Conservation (phyloP, 2,113 vertebrate genomes). For the Dromas ardeola region DNA sequence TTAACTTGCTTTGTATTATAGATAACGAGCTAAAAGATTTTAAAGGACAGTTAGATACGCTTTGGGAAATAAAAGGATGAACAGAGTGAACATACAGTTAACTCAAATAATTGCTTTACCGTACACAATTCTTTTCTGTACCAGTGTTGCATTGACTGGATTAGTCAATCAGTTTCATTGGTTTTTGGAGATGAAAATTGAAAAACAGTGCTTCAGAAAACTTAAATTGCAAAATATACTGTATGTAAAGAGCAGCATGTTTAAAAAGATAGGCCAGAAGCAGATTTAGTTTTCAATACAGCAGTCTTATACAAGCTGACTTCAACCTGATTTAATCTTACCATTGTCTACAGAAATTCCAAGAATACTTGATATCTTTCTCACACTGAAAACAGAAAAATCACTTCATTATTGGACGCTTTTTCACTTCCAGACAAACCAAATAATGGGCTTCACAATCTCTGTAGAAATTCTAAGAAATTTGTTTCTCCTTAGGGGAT, state of each 20-base stretch:
- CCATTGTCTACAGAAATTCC: constrained; percentile 99
- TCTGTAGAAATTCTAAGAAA: constrained; percentile 33
- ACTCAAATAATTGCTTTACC: neutral
- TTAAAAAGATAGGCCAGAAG: constrained; percentile 72
- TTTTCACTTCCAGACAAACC: constrained; percentile 72
- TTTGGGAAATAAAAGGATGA: constrained; percentile 9
- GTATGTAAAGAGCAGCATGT: constrained; percentile 71
- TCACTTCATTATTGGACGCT: constrained; percentile 86
- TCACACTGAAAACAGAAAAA: constrained; percentile 99
- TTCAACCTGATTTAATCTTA: constrained; percentile 89
- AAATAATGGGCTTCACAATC: constrained; percentile 68
- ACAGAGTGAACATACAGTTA: constrained; percentile 9
- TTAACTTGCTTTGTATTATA: neutral
- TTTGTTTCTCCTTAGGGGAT: constrained; percentile 8
- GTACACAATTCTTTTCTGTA: constrained; percentile 15
- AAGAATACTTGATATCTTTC: constrained; percentile 99
- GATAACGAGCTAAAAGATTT: constrained; percentile 33
- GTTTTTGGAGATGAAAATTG: constrained; percentile 4
- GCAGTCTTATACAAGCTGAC: constrained; percentile 75
- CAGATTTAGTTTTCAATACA: constrained; percentile 68
- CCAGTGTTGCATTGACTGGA: neutral
- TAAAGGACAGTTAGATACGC: constrained; percentile 33
- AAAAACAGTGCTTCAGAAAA: constrained; percentile 18
- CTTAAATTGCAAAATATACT: too few species aligned
- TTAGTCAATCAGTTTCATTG: constrained; percentile 36